phyloP scores from a whole-genome alignment of 2,113 vertebrate genomes.

The Tragelaphus imberbis region DNA sequence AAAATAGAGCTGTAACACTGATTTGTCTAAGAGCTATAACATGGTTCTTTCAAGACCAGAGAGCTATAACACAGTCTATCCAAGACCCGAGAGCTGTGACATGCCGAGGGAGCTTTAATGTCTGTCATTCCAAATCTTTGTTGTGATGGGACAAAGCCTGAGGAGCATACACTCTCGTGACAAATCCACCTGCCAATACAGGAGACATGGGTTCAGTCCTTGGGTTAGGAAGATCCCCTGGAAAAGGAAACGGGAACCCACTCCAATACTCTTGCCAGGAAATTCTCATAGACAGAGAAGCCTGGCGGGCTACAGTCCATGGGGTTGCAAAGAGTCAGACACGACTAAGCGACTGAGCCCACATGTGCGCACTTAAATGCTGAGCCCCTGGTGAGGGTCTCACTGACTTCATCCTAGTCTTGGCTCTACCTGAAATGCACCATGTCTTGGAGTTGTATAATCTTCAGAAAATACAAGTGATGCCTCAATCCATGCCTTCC shows the following conservation, averaged over 20 bases:
- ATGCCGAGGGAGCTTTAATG: too few species aligned
- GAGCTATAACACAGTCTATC: too few species aligned
- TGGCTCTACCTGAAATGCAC: background rate
- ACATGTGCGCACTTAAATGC: background rate
- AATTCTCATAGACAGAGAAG: background rate
- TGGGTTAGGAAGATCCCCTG: background rate
- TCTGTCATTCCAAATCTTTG: too few species aligned
- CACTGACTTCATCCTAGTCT: background rate
- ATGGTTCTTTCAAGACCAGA: too few species aligned
- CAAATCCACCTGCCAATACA: background rate
- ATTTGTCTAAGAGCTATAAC: too few species aligned
- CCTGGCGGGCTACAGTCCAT: background rate
- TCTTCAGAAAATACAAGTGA: background rate
- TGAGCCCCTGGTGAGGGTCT: background rate
- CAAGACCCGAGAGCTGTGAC: too few species aligned
- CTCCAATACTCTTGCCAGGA: background rate
- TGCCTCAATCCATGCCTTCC: background rate
- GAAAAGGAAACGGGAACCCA: background rate
- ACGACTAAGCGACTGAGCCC: background rate
- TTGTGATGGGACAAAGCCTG: too few species aligned
- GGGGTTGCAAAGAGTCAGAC: background rate
- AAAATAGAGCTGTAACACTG: too few species aligned
- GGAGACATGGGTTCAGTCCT: background rate
- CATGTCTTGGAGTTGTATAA: background rate
- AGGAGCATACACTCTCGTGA: too few species aligned